phyloP scores from a whole-genome alignment of 2,113 vertebrate species.

The Spea multiplicata region DNA sequence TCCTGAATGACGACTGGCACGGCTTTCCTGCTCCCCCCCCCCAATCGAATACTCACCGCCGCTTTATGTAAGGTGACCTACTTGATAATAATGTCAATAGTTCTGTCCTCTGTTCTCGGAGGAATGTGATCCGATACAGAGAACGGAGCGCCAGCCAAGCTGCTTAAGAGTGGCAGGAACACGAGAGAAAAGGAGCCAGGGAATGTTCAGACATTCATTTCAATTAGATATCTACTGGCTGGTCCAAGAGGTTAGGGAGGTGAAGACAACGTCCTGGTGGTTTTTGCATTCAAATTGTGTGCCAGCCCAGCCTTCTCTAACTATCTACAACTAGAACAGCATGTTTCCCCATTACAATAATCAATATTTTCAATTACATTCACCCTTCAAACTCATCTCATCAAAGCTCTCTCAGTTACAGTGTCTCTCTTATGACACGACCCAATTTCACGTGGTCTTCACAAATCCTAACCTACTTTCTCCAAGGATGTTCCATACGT shows the following conservation, averaged over 20 bases:
- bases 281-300: background rate
- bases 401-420: background rate
- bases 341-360: background rate
- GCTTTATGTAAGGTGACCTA: background rate
- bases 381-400: background rate
- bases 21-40: background rate
- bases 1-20: background rate
- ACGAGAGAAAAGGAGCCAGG: background rate
- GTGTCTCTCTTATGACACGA: background rate
- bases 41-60: background rate
- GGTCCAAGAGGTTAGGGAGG: background rate
- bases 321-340: background rate
- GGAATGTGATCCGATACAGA: background rate
- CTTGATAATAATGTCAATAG: constrained; percentile 3
- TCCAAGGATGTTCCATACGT: no score
- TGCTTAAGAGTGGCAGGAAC: background rate
- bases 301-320: background rate
- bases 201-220: background rate
- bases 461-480: no score
- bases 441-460: no score
- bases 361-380: background rate
- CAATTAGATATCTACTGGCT: background rate
- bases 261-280: background rate
- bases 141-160: background rate
- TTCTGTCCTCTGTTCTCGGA: background rate